Evolutionary conservation across 2,797 vertebrate genomes (phyloP).

Genomic region (Spinus pinus): DNA sequence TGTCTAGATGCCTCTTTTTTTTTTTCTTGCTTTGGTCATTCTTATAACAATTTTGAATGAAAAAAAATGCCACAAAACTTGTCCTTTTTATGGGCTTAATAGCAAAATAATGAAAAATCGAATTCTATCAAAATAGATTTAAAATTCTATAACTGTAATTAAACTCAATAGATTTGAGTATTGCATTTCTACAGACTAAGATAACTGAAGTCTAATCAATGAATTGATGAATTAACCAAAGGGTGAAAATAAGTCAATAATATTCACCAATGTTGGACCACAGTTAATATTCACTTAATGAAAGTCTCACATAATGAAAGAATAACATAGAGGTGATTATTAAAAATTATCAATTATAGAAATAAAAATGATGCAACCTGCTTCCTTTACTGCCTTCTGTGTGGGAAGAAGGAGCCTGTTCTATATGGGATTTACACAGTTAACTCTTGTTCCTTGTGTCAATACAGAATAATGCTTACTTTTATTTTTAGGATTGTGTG

Average conservation of each 20-base stretch:
- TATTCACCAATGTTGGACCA: background rate
- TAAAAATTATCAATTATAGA: background rate
- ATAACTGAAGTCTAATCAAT: background rate
- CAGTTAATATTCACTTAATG: background rate
- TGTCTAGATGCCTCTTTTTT: background rate
- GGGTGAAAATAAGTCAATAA: background rate
- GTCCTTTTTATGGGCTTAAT: background rate
- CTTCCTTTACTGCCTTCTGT: background rate
- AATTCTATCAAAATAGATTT: background rate
- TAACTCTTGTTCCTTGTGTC: background rate
- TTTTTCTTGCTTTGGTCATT: background rate
- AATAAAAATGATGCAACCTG: background rate
- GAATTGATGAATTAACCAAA: background rate
- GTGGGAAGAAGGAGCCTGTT: background rate
- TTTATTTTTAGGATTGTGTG: background rate
- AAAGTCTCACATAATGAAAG: background rate
- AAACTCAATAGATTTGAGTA: background rate
- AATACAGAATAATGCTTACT: background rate
- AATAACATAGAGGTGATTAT: background rate
- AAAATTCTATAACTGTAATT: background rate
- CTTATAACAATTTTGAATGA: background rate
- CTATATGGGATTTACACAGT: background rate
- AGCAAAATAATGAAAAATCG: background rate
- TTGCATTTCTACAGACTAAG: background rate
- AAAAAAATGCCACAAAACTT: rapidly evolving